These are phyloP conservation scores for Camelus bactrianus DNA, from an alignment of 2,113 vertebrate genomes.

Conservation along the genomic window DNA sequence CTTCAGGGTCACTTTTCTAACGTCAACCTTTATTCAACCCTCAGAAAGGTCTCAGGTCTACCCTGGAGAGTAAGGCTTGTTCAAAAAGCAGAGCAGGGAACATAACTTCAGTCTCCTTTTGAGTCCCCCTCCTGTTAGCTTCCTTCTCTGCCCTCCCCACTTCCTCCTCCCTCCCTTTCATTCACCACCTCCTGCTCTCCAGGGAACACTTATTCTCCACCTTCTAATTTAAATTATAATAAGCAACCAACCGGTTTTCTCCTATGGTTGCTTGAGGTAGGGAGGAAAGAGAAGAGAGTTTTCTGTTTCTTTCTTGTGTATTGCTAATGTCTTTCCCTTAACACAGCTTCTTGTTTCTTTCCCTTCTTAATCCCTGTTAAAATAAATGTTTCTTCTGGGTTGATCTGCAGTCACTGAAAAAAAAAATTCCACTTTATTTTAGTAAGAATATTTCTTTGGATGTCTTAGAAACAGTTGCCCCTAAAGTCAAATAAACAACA, in stretches of 20 bases:
- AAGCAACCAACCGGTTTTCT: background rate
- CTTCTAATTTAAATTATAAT: slow-evolving; percentile 65
- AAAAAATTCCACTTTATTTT: slow-evolving; percentile 62
- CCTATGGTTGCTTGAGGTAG: too few relatives aligned
- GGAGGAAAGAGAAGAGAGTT: background rate
- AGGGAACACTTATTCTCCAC: slow-evolving; percentile 3
- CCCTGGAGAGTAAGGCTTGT: background rate
- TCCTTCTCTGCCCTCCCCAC: background rate
- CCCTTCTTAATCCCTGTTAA: slow-evolving; percentile 66
- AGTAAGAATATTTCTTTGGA: slow-evolving; percentile 43
- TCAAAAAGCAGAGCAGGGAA: fast-evolving
- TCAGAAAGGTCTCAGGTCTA: background rate
- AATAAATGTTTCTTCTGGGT: slow-evolving; percentile 74
- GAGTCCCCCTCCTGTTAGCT: background rate
- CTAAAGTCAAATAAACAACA: slow-evolving; percentile 72
- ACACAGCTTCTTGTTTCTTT: slow-evolving; percentile 44
- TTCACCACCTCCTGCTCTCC: background rate
- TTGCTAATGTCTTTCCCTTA: slow-evolving; percentile 38
- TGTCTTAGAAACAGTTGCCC: slow-evolving; percentile 69
- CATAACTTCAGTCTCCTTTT: background rate
- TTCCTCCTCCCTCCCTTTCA: background rate
- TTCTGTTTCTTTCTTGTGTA: background rate
- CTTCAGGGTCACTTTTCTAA: slow-evolving; percentile 55
- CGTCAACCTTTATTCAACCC: slow-evolving; percentile 20
- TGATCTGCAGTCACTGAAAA: slow-evolving; percentile 57